These are phyloP conservation scores for Tragelaphus imberbis DNA, from an alignment of 2,113 vertebrate genomes.

Conservation along the genomic window DNA sequence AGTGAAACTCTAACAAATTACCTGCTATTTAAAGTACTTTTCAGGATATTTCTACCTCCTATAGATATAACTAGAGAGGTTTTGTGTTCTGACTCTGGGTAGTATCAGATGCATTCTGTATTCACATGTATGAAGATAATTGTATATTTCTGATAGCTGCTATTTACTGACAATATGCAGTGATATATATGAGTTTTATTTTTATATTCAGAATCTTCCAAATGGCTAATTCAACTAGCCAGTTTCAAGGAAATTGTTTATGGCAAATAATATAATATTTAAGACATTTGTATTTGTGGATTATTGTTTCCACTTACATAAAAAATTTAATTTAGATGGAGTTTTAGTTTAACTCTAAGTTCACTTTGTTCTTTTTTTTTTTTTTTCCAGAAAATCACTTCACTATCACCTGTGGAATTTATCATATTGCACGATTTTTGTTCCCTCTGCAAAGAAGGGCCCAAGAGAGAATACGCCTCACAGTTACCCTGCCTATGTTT, in stretches of 20 bases:
- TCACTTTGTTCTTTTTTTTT: neutral
- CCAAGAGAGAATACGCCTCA: neutral
- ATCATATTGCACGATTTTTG: neutral
- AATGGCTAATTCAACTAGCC: neutral
- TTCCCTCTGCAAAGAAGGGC: neutral
- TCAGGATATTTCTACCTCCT: neutral
- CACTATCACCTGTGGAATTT: conserved; percentile 54
- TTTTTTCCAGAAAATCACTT: neutral
- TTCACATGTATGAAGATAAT: neutral
- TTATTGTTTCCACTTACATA: neutral
- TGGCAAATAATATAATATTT: conserved; percentile 10
- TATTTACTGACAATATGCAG: neutral
- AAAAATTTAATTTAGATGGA: neutral
- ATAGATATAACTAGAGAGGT: neutral
- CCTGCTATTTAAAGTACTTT: neutral
- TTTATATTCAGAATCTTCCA: neutral
- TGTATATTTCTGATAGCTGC: neutral
- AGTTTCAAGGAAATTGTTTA: conserved; percentile 17
- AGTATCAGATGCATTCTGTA: neutral
- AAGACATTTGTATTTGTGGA: neutral
- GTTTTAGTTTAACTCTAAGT: conserved; percentile 12
- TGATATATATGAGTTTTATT: neutral
- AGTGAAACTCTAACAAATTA: neutral
- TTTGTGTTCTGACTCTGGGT: neutral
- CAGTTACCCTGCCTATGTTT: neutral